A percentile compares a stretch with the other conserved stretches of the same genome.
phyloP scores from a whole-genome alignment of 1,140 invertebrate species.

The Tetramorium alpestre region DNA sequence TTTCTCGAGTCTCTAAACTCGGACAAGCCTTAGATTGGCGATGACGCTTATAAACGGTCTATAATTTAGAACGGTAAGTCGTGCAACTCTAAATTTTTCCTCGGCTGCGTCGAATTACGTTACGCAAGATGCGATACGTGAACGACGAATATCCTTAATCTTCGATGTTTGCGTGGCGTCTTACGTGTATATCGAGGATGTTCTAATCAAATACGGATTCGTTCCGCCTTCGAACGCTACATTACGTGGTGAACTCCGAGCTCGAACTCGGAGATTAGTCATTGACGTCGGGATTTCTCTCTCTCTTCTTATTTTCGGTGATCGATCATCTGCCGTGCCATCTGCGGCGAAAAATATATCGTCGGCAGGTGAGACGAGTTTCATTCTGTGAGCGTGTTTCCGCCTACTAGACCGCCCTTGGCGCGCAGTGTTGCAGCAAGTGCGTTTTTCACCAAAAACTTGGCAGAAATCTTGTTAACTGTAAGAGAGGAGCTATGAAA shows the following conservation, averaged over 20 bases:
- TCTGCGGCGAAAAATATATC: conserved; percentile 49
- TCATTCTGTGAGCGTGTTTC: conserved; percentile 9
- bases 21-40: background rate
- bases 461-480: conserved; percentile 33
- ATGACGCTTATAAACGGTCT: background rate
- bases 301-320: conserved; percentile 67
- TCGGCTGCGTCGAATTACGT: background rate
- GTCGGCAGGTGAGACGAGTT: conserved; percentile 64
- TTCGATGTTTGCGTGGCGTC: background rate
- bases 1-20: background rate
- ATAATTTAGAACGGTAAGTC: background rate
- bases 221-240: background rate
- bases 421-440: conserved; percentile 55
- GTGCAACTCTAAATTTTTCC: background rate
- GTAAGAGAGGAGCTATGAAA: background rate
- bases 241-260: conserved; percentile 13
- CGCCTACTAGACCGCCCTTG: conserved; percentile 60
- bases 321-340: conserved; percentile 69
- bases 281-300: conserved; percentile 44
- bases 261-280: conserved; percentile 63
- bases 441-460: conserved; percentile 70
- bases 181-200: background rate
- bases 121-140: background rate
- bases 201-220: conserved; percentile 36
- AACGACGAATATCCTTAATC: background rate